Evolutionary conservation across 1,140 invertebrate species (phyloP).

Genomic region (Dreissena rostriformis): DNA sequence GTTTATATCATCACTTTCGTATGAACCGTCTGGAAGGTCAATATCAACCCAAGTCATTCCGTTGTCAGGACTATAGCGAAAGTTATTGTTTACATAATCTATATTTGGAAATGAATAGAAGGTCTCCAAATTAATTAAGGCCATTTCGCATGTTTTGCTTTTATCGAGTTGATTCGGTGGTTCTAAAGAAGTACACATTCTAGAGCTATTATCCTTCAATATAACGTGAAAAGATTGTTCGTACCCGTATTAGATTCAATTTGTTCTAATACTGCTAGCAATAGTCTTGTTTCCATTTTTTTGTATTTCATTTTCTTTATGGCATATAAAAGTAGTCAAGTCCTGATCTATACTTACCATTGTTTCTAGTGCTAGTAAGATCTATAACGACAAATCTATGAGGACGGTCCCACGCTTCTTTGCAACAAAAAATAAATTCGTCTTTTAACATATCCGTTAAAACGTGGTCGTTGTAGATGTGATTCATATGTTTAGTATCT

Average conservation of each 20-base stretch:
- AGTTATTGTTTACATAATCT: background rate
- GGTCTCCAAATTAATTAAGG: conserved; percentile 2
- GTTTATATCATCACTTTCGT: conserved; percentile 4
- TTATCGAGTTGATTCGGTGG: conserved; percentile 15
- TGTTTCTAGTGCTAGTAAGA: background rate
- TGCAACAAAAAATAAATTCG: background rate
- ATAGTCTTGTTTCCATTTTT: conserved; percentile 26
- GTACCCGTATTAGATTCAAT: background rate
- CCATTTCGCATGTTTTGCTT: conserved; percentile 10
- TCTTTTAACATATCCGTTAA: background rate
- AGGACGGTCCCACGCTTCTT: background rate
- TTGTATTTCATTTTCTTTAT: too few relatives aligned
- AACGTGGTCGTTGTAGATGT: conserved; percentile 11
- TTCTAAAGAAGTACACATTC: background rate
- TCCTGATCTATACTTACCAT: conserved; percentile 11
- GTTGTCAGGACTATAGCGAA: background rate
- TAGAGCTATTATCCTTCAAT: background rate
- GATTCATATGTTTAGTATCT: conserved; percentile 1
- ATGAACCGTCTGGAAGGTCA: background rate
- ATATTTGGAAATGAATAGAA: conserved; percentile 12
- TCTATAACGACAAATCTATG: conserved; percentile 8
- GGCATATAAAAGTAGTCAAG: background rate
- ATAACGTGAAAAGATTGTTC: background rate
- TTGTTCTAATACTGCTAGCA: conserved; percentile 8
- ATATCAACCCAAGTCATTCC: conserved; percentile 5